Evolutionary conservation across 92 coral and sea anemone species (phyloP), one percentile per base, ranked within the genome.

Genomic region (Heliopora coerulea): DNA sequence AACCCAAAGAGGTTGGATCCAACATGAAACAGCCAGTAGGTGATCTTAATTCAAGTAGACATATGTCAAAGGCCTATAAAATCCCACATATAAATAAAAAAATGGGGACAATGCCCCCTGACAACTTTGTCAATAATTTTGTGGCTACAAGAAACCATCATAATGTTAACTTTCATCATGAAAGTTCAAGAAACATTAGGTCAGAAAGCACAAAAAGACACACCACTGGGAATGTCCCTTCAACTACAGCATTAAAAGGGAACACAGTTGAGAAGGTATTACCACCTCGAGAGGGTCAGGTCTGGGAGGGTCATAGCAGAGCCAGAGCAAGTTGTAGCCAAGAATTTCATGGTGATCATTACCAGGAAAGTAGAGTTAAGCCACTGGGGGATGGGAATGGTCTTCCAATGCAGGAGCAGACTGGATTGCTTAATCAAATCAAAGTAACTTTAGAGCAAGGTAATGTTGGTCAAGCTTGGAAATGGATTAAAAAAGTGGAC

Each of bases 401-500:
- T 11, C 26, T 68, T n/a, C 23, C 75, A 7, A 15, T 49, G 35
- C 75, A 29, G 49, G 15, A 28, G 18, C 50, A 48, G 49, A 3
- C 58, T 50, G 30, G 33, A 6, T 3, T 56, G 61, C 25, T 54
- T 3, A 37, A 33, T n/a, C 19, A 31, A 10, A 70, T 70, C 35
- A 56, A 23, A 4, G 25, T 9, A 0, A 54, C 31, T 32, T 25
- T 70, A 27, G 49, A 27, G 18, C 12, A 26, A 12, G 57, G 57
- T 10, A 70, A 70, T 21, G 27, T 70, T 54, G 28, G 3, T 1
- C 62, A 70, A 1, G 77, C 77, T 21, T 52, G 77, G 77, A 2
- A 3, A 34, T 3, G 18, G 14, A 8, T 70, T 1, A 52, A 70
- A 14, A 58, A 70, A 32, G 33, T 70, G 17, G 52, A 70, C 13